These are phyloP conservation scores for Pteronotus mesoamericanus DNA, from an alignment of 2,797 vertebrate genomes.

Conservation along the genomic window DNA sequence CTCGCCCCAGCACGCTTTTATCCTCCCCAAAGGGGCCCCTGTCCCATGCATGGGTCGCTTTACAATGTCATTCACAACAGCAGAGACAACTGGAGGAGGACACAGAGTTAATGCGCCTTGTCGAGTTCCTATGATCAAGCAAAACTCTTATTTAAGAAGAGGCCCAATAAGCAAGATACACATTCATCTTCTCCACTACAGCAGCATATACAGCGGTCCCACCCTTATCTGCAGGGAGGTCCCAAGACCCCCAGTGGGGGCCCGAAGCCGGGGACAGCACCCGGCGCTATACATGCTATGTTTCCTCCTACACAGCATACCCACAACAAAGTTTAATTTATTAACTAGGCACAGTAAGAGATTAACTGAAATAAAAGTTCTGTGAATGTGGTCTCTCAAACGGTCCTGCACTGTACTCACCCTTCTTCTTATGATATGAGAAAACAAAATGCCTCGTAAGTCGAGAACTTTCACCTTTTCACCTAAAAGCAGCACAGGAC, in stretches of 20 bases:
- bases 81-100: not conserved
- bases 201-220: not conserved
- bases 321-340: no score
- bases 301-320: not conserved
- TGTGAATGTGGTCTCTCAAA: not conserved
- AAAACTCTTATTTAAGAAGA: not conserved
- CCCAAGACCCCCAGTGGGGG: not conserved
- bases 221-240: not conserved
- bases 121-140: not conserved
- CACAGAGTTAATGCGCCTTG: not conserved
- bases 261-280: not conserved
- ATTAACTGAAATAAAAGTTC: no score
- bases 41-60: not conserved
- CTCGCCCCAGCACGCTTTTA: not conserved
- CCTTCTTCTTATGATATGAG: not conserved
- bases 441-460: not conserved
- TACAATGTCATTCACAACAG: not conserved
- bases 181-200: fast-evolving
- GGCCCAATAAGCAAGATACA: not conserved
- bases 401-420: not conserved
- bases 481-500: not conserved
- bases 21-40: not conserved
- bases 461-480: not conserved
- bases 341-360: not conserved
- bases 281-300: not conserved